A percentile compares a stretch with the other conserved stretches of the same genome.
phyloP scores from a whole-genome alignment of 2,797 vertebrate species.

The Hephaestus fuliginosus region DNA sequence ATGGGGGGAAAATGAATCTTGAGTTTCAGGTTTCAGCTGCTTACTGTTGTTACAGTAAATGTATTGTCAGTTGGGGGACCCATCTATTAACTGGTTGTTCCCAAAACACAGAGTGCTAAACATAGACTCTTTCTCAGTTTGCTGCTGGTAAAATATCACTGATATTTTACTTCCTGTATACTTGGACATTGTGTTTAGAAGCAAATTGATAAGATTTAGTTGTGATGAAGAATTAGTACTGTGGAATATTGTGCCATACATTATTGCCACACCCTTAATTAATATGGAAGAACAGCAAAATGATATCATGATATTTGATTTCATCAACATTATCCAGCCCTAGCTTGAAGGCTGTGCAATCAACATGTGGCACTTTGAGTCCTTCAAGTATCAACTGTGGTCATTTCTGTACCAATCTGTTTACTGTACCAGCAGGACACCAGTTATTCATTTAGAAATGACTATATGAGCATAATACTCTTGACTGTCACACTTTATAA shows the following conservation, averaged over 20 bases:
- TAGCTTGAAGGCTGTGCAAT: not conserved
- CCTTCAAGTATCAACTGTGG: not conserved
- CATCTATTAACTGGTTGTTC: not conserved
- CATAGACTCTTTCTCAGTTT: too few species aligned
- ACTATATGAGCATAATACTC: too few species aligned
- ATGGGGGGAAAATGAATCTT: not conserved
- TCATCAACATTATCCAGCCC: not conserved
- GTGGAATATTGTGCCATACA: not conserved
- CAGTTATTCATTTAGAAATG: not conserved
- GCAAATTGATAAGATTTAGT: not conserved
- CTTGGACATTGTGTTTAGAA: not conserved
- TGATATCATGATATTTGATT: not conserved
- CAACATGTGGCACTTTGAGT: not conserved
- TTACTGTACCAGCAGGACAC: not conserved
- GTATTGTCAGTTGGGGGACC: not conserved
- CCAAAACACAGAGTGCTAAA: not conserved
- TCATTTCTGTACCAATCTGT: not conserved
- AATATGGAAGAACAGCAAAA: not conserved
- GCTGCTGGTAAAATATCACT: constrained; percentile 5
- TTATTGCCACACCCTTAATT: not conserved
- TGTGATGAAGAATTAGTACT: not conserved
- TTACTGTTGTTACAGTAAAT: not conserved
- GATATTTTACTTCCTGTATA: not conserved
- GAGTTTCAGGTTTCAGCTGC: not conserved
- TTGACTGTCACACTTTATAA: not conserved